These are phyloP conservation scores for Argopecten irradians DNA, from an alignment of 1,140 invertebrate genomes.

Conservation along the genomic window DNA sequence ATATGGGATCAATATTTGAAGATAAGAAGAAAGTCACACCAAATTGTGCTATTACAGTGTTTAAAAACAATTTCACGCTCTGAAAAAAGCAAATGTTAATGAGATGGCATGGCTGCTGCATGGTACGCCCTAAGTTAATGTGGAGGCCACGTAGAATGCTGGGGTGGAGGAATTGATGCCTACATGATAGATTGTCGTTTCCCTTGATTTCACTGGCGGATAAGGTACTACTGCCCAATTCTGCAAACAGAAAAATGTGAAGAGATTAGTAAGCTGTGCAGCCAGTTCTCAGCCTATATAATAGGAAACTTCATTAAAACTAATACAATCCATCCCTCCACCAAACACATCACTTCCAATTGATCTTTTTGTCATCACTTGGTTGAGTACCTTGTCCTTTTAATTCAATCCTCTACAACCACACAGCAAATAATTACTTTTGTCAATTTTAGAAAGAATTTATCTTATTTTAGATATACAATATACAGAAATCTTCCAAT, in stretches of 20 bases:
- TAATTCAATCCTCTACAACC: neutral
- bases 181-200: conserved; percentile 18
- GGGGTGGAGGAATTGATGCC: neutral
- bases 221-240: neutral
- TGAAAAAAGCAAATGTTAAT: conserved; percentile 12
- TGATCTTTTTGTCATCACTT: conserved; percentile 12
- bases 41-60: neutral
- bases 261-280: neutral
- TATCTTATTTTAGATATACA: neutral
- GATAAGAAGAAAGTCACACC: neutral
- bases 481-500: neutral
- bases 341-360: neutral
- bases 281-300: conserved; percentile 4
- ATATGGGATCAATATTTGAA: neutral
- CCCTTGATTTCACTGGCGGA: neutral
- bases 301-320: neutral
- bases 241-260: conserved; percentile 21
- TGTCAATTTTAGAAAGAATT: neutral
- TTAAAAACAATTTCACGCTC: neutral
- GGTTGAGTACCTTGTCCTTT: neutral
- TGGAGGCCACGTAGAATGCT: neutral
- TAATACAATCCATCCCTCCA: neutral
- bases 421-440: neutral
- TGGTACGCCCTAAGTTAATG: neutral
- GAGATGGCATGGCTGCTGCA: neutral